phyloP scores from a whole-genome alignment of 2,888 invertebrate genomes.

The Acrobasis suavella region DNA sequence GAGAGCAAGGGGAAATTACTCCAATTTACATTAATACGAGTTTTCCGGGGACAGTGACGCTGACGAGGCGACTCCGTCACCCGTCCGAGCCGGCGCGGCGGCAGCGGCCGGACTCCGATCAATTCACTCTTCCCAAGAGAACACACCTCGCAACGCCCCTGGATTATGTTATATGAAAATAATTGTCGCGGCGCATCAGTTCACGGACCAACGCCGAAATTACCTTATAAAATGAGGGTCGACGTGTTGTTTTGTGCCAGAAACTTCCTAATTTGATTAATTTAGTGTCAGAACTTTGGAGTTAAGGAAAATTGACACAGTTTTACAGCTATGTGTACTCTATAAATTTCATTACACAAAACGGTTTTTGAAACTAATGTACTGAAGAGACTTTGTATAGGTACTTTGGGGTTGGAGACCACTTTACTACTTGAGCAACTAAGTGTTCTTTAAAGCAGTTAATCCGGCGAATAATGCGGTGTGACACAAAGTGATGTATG shows the following conservation, averaged over 20 bases:
- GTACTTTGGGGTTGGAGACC: background rate
- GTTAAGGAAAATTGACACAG: slow-evolving; percentile 10
- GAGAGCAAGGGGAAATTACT: slow-evolving; percentile 57
- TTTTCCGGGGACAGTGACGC: slow-evolving; percentile 55
- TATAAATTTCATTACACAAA: background rate
- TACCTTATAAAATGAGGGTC: slow-evolving; percentile 64
- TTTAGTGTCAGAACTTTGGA: slow-evolving; percentile 47
- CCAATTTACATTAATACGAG: slow-evolving; percentile 69
- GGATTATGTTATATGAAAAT: slow-evolving; percentile 76
- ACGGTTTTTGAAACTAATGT: background rate
- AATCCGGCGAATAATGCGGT: background rate
- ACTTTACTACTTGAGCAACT: background rate
- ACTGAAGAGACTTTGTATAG: background rate
- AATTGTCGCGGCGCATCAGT: slow-evolving; percentile 67
- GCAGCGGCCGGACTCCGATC: slow-evolving; percentile 37
- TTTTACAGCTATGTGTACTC: background rate
- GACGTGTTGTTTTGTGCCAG: slow-evolving; percentile 57
- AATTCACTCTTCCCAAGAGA: slow-evolving; percentile 67
- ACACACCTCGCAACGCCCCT: slow-evolving; percentile 62
- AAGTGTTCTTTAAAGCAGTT: slow-evolving; percentile 22
- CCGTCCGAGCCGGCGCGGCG: slow-evolving; percentile 28
- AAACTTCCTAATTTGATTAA: slow-evolving; percentile 68
- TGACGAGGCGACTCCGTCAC: slow-evolving; percentile 10
- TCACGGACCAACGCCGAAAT: slow-evolving; percentile 57
- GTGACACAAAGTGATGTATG: slow-evolving; percentile 30